A percentile compares a stretch with the other conserved stretches of the same genome.
These are phyloP conservation scores for Ostrea edulis DNA, from an alignment of 1,140 invertebrate species.

Conservation along the genomic window DNA sequence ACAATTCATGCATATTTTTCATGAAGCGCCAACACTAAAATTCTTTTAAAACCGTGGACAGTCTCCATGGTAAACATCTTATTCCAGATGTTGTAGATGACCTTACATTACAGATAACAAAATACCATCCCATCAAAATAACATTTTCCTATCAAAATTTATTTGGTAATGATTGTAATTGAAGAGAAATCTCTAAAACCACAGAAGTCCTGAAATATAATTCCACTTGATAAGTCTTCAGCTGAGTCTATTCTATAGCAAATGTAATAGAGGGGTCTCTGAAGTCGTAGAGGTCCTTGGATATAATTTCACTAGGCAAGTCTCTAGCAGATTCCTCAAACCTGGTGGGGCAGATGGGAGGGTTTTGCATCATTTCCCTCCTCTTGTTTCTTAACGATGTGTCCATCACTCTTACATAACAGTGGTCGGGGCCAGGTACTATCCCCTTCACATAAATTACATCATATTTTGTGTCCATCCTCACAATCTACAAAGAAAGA, in stretches of 20 bases:
- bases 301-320: slow-evolving; percentile 86
- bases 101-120: too few species aligned
- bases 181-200: too few species aligned
- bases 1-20: too few species aligned
- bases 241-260: not conserved
- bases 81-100: too few species aligned
- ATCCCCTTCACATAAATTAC: slow-evolving; percentile 93
- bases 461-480: slow-evolving; percentile 96
- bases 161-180: too few species aligned
- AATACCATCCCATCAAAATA: too few species aligned
- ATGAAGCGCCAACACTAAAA: too few species aligned
- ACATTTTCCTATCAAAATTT: too few species aligned
- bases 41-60: too few species aligned
- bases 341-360: slow-evolving; percentile 91
- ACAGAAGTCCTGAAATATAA: too few species aligned
- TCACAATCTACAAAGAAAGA: slow-evolving; percentile 84
- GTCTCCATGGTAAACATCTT: too few species aligned
- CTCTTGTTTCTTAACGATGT: slow-evolving; percentile 83
- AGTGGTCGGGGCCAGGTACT: slow-evolving; percentile 90
- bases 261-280: slow-evolving; percentile 83
- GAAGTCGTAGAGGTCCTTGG: slow-evolving; percentile 87
- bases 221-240: too few species aligned
- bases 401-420: slow-evolving; percentile 91
- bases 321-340: slow-evolving; percentile 79
- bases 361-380: slow-evolving; percentile 67